These are phyloP conservation scores for Drosophila parabipectinata DNA, from an alignment of 1,140 invertebrate species.

Conservation along the genomic window DNA sequence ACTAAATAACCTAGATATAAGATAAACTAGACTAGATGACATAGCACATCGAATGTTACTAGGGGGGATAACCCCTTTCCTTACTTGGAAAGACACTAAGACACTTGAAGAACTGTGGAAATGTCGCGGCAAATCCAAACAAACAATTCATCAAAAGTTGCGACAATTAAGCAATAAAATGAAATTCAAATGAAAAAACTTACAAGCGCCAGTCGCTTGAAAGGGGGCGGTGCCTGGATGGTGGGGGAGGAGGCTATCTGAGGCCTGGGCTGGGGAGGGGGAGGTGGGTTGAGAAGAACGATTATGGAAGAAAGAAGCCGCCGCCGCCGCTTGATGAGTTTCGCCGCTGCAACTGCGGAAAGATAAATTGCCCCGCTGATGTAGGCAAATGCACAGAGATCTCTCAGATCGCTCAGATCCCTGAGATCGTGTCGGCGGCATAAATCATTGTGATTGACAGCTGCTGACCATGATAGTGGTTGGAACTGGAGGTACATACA, in stretches of 20 bases:
- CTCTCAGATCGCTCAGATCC: constrained; percentile 22
- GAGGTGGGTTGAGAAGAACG: constrained; percentile 36
- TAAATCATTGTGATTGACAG: constrained; percentile 84
- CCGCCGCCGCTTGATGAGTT: constrained; percentile 71
- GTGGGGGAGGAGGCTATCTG: background rate
- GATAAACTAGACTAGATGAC: background rate
- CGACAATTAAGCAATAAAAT: constrained; percentile 78
- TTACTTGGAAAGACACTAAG: no score
- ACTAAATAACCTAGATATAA: no score
- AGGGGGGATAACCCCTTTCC: background rate
- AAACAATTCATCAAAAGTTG: constrained; percentile 80
- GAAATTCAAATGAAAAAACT: constrained; percentile 78
- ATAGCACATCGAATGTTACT: background rate
- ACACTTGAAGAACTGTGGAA: constrained; percentile 35
- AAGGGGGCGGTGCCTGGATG: constrained; percentile 25
- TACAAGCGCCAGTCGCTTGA: constrained; percentile 51
- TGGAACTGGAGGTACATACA: constrained; percentile 22
- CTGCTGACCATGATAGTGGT: constrained; percentile 54
- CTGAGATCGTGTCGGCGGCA: constrained; percentile 51
- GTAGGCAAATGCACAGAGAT: constrained; percentile 74
- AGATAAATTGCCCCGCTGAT: constrained; percentile 81
- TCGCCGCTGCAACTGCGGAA: constrained; percentile 76
- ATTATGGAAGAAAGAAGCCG: constrained; percentile 79
- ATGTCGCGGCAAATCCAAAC: constrained; percentile 82
- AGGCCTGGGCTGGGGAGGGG: constrained; percentile 5